Evolutionary conservation across 2,113 vertebrate species (phyloP).

Genomic region (Bubalus kerabau): DNA sequence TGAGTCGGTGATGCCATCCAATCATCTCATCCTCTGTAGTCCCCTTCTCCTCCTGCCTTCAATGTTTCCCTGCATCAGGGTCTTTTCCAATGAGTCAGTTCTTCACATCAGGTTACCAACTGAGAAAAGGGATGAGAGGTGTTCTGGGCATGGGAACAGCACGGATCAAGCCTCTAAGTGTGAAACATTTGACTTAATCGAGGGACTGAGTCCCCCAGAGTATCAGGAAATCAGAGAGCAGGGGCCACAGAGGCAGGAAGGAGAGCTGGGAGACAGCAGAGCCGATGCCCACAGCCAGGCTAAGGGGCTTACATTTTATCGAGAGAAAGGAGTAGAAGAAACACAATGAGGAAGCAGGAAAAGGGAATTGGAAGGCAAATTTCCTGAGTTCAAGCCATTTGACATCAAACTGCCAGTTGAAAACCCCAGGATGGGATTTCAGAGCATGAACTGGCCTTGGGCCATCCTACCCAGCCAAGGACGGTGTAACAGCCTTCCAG

Average conservation of each 20-base stretch:
- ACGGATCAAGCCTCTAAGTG: neutral
- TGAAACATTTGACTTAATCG: neutral
- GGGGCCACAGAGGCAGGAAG: neutral
- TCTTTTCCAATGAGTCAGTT: neutral
- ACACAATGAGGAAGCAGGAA: neutral
- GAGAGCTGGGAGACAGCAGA: neutral
- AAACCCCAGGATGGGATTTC: conserved; percentile 9
- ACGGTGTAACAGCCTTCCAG: neutral
- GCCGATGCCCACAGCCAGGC: neutral
- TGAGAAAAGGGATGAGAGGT: neutral
- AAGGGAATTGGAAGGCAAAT: neutral
- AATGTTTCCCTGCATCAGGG: neutral
- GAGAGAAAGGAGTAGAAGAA: neutral
- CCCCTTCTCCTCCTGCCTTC: neutral
- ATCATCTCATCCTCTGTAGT: neutral
- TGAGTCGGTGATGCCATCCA: neutral
- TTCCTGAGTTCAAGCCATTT: conserved; percentile 6
- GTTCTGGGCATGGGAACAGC: neutral
- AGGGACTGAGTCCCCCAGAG: neutral
- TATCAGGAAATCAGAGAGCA: neutral
- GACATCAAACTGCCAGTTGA: neutral
- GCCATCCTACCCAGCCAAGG: neutral
- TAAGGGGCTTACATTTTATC: neutral
- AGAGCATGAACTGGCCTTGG: neutral
- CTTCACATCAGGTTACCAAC: neutral